A percentile compares a stretch with the other conserved stretches of the same genome.
These are phyloP conservation scores for Tinea semifulvella DNA, from an alignment of 2,888 invertebrate species.

Conservation along the genomic window DNA sequence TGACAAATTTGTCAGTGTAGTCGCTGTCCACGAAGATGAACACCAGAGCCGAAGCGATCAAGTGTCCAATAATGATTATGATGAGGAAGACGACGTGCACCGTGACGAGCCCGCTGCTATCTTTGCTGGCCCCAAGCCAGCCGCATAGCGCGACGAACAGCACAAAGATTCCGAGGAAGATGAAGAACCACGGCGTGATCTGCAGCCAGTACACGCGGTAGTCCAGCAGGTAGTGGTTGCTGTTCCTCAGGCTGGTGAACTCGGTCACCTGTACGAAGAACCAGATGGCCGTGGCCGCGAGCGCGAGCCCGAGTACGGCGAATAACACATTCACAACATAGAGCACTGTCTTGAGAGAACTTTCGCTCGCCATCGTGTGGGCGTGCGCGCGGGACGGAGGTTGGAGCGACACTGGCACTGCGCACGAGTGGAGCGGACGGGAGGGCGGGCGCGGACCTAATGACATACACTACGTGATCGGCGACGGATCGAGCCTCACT, in stretches of 20 bases:
- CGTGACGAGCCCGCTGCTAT: conserved; percentile 49
- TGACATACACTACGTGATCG: no score
- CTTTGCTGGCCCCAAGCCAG: conserved; percentile 49
- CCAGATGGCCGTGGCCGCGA: conserved; percentile 56
- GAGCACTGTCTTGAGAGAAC: conserved; percentile 46
- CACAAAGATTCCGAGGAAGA: conserved; percentile 45
- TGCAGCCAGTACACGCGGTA: conserved; percentile 60
- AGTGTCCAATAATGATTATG: conserved; percentile 43
- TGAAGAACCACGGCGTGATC: conserved; percentile 60
- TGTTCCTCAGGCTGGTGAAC: conserved; percentile 50
- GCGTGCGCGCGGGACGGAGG: background rate
- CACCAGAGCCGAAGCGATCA: conserved; percentile 47
- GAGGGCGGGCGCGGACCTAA: no score
- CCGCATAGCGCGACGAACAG: conserved; percentile 54
- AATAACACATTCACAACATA: conserved; percentile 52
- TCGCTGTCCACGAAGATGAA: conserved; percentile 59
- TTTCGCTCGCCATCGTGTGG: conserved; percentile 47
- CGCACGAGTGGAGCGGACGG: conserved; percentile 2
- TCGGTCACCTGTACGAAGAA: conserved; percentile 58
- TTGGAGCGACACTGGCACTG: background rate
- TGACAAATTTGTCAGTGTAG: conserved; percentile 52
- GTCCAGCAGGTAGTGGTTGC: conserved; percentile 55
- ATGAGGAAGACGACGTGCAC: conserved; percentile 47
- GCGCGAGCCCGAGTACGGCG: conserved; percentile 51
- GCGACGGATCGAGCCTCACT: no score